phyloP scores from a whole-genome alignment of 2,888 invertebrate species.

The Arenicola marina region DNA sequence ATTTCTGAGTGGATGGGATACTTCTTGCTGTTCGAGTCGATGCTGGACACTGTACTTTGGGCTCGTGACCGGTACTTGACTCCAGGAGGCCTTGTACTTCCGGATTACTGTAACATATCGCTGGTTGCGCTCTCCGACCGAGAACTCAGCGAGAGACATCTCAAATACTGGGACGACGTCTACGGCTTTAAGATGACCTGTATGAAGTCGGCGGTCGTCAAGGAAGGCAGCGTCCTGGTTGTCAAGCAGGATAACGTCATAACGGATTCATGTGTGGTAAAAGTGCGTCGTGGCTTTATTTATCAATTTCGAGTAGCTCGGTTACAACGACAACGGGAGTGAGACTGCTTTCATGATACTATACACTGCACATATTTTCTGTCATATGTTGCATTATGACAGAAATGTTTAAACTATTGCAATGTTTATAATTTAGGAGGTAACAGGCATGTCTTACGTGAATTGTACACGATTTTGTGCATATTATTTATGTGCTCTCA shows the following conservation, averaged over 20 bases:
- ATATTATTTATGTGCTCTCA: too few relatives aligned
- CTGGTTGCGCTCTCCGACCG: slow-evolving; percentile 35
- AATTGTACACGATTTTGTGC: too few relatives aligned
- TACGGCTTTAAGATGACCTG: slow-evolving; percentile 93
- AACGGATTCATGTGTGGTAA: slow-evolving; percentile 69
- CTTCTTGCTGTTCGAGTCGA: slow-evolving; percentile 92
- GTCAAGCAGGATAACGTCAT: slow-evolving; percentile 71
- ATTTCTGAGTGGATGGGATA: slow-evolving; percentile 99
- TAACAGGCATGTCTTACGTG: too few relatives aligned
- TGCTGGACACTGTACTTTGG: slow-evolving; percentile 91
- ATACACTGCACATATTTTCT: neutral
- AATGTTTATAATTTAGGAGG: too few relatives aligned
- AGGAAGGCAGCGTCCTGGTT: slow-evolving; percentile 75
- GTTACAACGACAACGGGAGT: too few relatives aligned
- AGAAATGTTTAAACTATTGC: neutral
- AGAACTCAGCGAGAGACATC: slow-evolving; percentile 65
- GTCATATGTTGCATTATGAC: neutral
- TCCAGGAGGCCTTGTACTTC: slow-evolving; percentile 69
- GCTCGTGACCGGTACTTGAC: slow-evolving; percentile 74
- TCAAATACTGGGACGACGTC: slow-evolving; percentile 90
- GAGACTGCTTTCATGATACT: too few relatives aligned
- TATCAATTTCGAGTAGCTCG: neutral
- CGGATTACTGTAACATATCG: slow-evolving; percentile 29
- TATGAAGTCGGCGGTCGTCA: slow-evolving; percentile 81
- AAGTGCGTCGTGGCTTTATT: slow-evolving; percentile 39